phyloP scores from a whole-genome alignment of 2,113 vertebrate genomes.

The Gallinago media region DNA sequence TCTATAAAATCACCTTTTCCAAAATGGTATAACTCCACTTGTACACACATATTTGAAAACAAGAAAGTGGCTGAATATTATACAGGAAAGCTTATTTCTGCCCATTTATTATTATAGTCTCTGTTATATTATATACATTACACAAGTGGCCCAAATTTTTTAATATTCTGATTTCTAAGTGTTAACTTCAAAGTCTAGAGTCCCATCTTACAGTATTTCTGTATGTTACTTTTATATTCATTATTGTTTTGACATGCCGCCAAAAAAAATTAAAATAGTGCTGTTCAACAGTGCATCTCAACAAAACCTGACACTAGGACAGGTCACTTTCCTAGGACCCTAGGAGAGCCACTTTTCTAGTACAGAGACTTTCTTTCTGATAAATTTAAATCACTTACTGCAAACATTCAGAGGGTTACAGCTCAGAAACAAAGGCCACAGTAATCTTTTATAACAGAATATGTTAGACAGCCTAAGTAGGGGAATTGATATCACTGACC shows the following conservation, averaged over 20 bases:
- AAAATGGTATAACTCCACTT: not conserved
- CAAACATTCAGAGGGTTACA: not conserved
- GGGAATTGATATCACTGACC: constrained; percentile 3
- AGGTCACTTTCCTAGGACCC: not conserved
- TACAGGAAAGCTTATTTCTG: not conserved
- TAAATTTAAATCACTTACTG: not conserved
- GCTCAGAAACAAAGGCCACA: constrained; percentile 30
- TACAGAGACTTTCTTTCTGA: not conserved
- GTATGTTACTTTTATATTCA: not conserved
- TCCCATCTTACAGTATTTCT: not conserved
- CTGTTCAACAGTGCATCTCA: not conserved
- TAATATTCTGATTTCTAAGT: not conserved
- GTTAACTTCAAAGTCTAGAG: not conserved
- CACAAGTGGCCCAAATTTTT: not conserved
- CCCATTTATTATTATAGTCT: not conserved
- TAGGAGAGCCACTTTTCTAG: not conserved
- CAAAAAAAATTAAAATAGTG: not conserved
- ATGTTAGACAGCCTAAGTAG: constrained; percentile 7
- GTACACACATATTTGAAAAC: not conserved
- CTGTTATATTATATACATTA: not conserved
- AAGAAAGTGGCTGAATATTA: not conserved
- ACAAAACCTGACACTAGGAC: not conserved
- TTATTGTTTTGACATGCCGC: not conserved
- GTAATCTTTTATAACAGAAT: constrained; percentile 45
- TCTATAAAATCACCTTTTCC: not conserved